Base-by-base conservation (phyloP, 2,797 vertebrate species). In the Schizothorax lantsangensis region DNA sequence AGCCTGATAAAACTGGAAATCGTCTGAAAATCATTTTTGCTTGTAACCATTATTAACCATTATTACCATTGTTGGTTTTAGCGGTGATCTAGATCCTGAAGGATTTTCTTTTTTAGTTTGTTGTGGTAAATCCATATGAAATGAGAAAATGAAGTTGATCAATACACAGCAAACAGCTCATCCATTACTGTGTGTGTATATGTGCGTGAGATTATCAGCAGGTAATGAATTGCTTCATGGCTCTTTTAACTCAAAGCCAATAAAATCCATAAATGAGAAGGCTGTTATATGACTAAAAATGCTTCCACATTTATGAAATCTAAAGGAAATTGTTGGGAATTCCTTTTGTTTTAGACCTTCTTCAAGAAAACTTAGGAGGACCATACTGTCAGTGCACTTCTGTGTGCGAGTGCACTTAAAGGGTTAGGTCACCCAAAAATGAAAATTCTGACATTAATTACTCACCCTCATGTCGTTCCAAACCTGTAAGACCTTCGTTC, bases 81-180 rank as follows among this genome's bases (percentile, higher is more conserved):
- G 15, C 26, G 4, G 38, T 40, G 45, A 74, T 73, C 33, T 30
- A 26, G 47, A 57, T 45, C 49, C 8, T 57, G 19, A 49, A 80
- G 6, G 19, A 17, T 38, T 59, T 38, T 74, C 5, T n/a, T 45
- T 38, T 43, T 7, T 40, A 11, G 17, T 62, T 40, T 38, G 40
- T 84, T 30, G 14, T 49, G 36, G 26, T 59, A 69, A 88, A 82
- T 89, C 81, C 59, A 82, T 86, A 57, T 69, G 64, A 26, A 64
- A 78, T 84, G 59, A 79, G 66, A 88, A 85, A 79, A 62, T 86
- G 77, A 87, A 62, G 62, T 1, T 78, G 23, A 79, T 90, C 88
- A 87, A 84, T 89, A 88, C 7, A 71, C 49, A 54, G 82, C 86
- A 86, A 86, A 87, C 80, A 84, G 83, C 82, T 84, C 87, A 81